Conservation (phyloP, 2,888 invertebrate genomes). For the Candidula unifasciata region DNA sequence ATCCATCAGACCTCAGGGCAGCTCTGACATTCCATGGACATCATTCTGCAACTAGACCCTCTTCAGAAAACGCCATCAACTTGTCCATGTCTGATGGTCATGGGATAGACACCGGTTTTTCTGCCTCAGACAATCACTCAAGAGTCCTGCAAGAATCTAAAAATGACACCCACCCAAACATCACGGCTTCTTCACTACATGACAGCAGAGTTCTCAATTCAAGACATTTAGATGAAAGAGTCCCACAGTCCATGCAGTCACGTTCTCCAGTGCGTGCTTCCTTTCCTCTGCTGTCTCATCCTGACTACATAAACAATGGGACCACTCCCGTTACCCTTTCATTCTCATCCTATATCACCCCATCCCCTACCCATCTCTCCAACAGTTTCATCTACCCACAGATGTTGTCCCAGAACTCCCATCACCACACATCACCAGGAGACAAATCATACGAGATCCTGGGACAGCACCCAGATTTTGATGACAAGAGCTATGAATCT, state of each 20-base stretch:
- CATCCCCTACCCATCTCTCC: conserved; percentile 35
- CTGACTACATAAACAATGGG: conserved; percentile 26
- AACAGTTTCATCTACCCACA: conserved; percentile 32
- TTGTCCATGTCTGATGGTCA: conserved; percentile 29
- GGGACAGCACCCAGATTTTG: background rate
- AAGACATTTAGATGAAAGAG: conserved; percentile 32
- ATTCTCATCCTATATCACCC: conserved; percentile 27
- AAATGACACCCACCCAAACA: conserved; percentile 20
- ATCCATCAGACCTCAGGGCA: conserved; percentile 18
- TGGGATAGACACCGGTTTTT: conserved; percentile 17
- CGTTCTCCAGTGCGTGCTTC: conserved; percentile 21
- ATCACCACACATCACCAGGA: conserved; percentile 35
- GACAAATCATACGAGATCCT: conserved; percentile 42
- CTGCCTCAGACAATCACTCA: conserved; percentile 15
- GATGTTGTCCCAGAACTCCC: conserved; percentile 5
- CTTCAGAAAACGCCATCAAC: conserved; percentile 46
- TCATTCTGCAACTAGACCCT: conserved; percentile 18
- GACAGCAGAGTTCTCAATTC: background rate
- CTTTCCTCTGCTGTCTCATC: conserved; percentile 10
- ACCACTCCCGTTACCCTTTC: conserved; percentile 13
- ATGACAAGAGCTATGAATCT: background rate
- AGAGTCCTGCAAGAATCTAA: conserved; percentile 30
- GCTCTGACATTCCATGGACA: background rate
- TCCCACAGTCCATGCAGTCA: conserved; percentile 1
- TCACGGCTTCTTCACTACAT: conserved; percentile 1